These are phyloP conservation scores for Drosophila kepulauana DNA, from an alignment of 1,140 invertebrate genomes.

Conservation along the genomic window DNA sequence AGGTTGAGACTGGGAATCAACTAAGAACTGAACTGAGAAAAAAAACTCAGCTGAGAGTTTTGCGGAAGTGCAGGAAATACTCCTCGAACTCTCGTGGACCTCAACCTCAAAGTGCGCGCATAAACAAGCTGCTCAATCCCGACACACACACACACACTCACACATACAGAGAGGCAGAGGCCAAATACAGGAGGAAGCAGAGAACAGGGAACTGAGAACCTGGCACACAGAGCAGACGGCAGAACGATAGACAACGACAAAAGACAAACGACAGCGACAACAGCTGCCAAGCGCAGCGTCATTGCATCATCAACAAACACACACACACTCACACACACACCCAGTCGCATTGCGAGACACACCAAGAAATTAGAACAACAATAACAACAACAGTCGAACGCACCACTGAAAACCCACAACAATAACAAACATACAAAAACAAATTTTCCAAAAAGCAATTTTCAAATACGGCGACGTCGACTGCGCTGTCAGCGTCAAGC, in stretches of 20 bases:
- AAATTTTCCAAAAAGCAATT: constrained; percentile 70
- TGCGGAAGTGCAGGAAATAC: constrained; percentile 72
- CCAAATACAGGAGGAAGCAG: constrained; percentile 4
- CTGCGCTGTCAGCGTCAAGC: background rate
- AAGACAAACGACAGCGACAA: constrained; percentile 48
- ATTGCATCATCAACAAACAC: constrained; percentile 80
- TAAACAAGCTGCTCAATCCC: constrained; percentile 56
- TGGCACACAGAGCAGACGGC: constrained; percentile 36
- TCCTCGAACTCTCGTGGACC: constrained; percentile 44
- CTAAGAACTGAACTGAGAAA: constrained; percentile 1
- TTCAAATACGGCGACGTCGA: constrained; percentile 57
- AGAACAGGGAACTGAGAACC: background rate
- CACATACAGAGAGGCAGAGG: no score
- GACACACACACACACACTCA: background rate
- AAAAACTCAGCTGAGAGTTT: constrained; percentile 12
- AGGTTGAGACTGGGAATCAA: constrained; percentile 26
- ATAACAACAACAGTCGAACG: constrained; percentile 47
- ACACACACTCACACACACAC: constrained; percentile 43
- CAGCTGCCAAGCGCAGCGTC: constrained; percentile 82
- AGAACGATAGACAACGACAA: constrained; percentile 21
- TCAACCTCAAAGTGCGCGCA: constrained; percentile 33
- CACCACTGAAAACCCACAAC: constrained; percentile 68
- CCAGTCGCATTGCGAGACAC: constrained; percentile 16
- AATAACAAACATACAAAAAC: constrained; percentile 71
- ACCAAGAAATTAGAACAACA: constrained; percentile 53